These are phyloP conservation scores for Rhynchomys soricoides DNA, from an alignment of 2,113 vertebrate species.

Conservation along the genomic window DNA sequence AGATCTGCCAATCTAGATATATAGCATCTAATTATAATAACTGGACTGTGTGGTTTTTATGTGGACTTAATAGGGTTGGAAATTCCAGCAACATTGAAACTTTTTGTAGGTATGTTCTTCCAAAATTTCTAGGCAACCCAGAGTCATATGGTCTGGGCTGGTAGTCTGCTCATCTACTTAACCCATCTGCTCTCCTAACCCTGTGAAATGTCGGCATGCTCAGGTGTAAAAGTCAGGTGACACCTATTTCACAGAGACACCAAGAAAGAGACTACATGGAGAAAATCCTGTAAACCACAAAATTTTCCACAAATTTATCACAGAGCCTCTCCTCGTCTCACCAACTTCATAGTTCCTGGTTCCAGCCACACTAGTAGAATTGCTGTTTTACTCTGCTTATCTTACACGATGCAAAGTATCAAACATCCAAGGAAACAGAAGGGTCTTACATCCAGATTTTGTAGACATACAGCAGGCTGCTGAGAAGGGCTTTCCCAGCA, in stretches of 20 bases:
- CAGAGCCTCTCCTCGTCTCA: background rate
- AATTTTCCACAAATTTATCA: slow-evolving; percentile 7
- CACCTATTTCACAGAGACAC: slow-evolving; percentile 45
- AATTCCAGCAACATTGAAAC: too few relatives aligned
- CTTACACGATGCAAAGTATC: slow-evolving; percentile 25
- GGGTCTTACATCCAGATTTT: slow-evolving; percentile 79
- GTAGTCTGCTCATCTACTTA: background rate
- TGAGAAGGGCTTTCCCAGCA: slow-evolving; percentile 78
- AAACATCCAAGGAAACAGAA: slow-evolving; percentile 51
- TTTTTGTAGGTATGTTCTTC: background rate
- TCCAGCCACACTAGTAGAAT: background rate
- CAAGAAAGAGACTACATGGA: slow-evolving; percentile 46
- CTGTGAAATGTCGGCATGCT: slow-evolving; percentile 28
- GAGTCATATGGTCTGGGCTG: background rate
- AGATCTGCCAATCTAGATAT: too few relatives aligned
- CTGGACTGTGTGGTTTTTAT: too few relatives aligned
- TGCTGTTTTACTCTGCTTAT: slow-evolving; percentile 17
- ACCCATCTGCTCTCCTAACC: slow-evolving; percentile 2
- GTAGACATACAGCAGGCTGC: slow-evolving; percentile 78
- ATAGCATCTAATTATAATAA: too few relatives aligned
- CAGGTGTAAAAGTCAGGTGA: slow-evolving; percentile 51
- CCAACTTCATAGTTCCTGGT: background rate
- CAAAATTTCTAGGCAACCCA: background rate
- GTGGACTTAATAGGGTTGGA: too few relatives aligned
- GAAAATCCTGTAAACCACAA: slow-evolving; percentile 40